These are phyloP conservation scores for Thymallus thymallus DNA, from an alignment of 2,113 vertebrate genomes.

Conservation along the genomic window DNA sequence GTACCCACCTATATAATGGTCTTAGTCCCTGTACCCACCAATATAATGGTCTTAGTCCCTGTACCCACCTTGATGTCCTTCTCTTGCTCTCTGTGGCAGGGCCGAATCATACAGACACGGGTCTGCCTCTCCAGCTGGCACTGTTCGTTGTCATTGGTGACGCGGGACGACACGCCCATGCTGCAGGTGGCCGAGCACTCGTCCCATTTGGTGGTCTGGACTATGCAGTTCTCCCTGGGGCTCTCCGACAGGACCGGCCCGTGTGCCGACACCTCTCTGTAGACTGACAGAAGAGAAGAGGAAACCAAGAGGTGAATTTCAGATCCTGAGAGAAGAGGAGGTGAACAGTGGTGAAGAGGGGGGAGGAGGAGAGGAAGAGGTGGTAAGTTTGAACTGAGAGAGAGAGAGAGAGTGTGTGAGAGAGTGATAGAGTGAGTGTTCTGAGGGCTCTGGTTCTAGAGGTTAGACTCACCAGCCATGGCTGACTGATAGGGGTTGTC, in stretches of 20 bases:
- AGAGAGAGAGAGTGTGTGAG: neutral
- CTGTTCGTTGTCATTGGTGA: conserved; percentile 75
- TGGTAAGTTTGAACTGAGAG: neutral
- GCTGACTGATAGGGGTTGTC: conserved; percentile 50
- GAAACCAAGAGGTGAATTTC: conserved; percentile 34
- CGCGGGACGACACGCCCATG: conserved; percentile 73
- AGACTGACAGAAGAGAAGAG: conserved; percentile 45
- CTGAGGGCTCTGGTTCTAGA: too few species aligned
- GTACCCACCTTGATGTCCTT: conserved; percentile 68
- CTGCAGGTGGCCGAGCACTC: conserved; percentile 75
- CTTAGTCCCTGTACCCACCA: conserved; percentile 50
- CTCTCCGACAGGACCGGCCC: conserved; percentile 49
- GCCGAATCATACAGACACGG: conserved; percentile 72
- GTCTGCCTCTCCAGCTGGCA: conserved; percentile 78
- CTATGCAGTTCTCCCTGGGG: conserved; percentile 76
- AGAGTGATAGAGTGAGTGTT: neutral
- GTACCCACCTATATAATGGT: conserved; percentile 57
- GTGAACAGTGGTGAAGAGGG: neutral
- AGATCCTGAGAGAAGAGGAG: conserved; percentile 26
- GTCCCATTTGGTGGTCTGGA: conserved; percentile 78
- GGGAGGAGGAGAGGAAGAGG: neutral
- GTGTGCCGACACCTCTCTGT: conserved; percentile 48
- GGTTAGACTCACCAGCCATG: conserved; percentile 56
- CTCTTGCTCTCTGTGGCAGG: conserved; percentile 61
- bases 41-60: neutral